A percentile compares a stretch with the other conserved stretches of the same genome.
phyloP scores from a whole-genome alignment of 2,797 vertebrate genomes.

The Nannoperca australis region DNA sequence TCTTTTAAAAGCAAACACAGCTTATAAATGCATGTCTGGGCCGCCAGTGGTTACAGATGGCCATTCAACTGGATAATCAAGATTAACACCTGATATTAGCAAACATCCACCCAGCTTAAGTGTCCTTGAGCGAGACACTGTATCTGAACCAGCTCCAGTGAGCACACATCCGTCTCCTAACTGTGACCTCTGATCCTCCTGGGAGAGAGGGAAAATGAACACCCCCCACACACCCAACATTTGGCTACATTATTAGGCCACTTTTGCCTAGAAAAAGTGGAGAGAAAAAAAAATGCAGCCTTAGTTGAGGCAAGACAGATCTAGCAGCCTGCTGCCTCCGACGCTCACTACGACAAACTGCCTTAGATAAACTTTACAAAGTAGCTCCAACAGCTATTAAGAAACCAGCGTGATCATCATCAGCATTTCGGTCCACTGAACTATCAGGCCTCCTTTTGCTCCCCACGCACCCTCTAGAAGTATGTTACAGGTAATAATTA shows the following conservation, averaged over 20 bases:
- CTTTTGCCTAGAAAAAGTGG: slow-evolving; percentile 10
- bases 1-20: slow-evolving; percentile 18
- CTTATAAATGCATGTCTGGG: slow-evolving; percentile 4
- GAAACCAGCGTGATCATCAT: slow-evolving; percentile 22
- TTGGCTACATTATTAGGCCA: slow-evolving; percentile 9
- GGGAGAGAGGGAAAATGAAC: slow-evolving; percentile 10
- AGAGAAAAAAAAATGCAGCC: slow-evolving; percentile 2
- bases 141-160: slow-evolving; percentile 26
- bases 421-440: slow-evolving; percentile 12
- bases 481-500: slow-evolving; percentile 19
- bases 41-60: slow-evolving; percentile 32
- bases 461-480: not conserved
- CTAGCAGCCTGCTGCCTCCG: slow-evolving; percentile 44
- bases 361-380: slow-evolving; percentile 64
- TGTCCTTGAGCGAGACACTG: slow-evolving; percentile 40
- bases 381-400: slow-evolving; percentile 25
- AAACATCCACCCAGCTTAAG: slow-evolving; percentile 52
- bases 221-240: not conserved
- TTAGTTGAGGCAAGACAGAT: slow-evolving; percentile 30
- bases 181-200: slow-evolving; percentile 51
- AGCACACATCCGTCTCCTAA: slow-evolving; percentile 21
- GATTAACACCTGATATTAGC: slow-evolving; percentile 57
- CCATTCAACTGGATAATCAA: slow-evolving; percentile 50
- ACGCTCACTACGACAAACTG: slow-evolving; percentile 45
- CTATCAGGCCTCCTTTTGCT: slow-evolving; percentile 33